Percentiles rank a stretch among this genome's conserved stretches.
These are phyloP conservation scores for Monomorium pharaonis DNA, from an alignment of 1,140 invertebrate species.

Conservation along the genomic window DNA sequence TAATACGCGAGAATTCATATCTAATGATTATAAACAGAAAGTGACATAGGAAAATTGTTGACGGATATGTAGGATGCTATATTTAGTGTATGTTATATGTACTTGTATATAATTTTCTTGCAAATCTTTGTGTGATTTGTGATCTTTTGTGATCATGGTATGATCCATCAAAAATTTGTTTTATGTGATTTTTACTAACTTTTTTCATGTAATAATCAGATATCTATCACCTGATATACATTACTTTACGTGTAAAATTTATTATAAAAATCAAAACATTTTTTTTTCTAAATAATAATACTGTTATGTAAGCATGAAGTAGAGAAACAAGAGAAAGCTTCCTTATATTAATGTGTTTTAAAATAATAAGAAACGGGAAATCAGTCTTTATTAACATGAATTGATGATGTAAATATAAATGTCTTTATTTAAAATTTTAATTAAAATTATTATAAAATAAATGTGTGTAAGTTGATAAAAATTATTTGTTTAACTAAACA, in stretches of 20 bases:
- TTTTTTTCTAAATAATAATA: neutral
- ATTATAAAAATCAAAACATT: neutral
- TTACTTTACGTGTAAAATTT: conserved; percentile 22
- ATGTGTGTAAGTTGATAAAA: neutral
- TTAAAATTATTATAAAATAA: neutral
- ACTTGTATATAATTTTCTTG: neutral
- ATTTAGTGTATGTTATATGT: neutral
- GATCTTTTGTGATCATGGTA: neutral
- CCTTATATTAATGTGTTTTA: neutral
- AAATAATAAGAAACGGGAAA: conserved; percentile 30
- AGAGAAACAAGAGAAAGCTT: conserved; percentile 21
- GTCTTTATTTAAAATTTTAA: neutral
- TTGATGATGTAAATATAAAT: neutral
- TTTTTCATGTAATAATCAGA: neutral
- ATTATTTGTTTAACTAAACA: neutral
- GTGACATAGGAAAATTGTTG: neutral
- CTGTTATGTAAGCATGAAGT: conserved; percentile 37
- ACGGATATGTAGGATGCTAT: neutral
- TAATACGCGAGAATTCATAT: neutral
- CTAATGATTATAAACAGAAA: conserved; percentile 11
- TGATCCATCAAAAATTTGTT: conserved; percentile 1
- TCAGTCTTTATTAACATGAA: neutral
- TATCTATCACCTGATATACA: neutral
- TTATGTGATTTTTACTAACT: neutral
- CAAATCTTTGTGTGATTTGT: neutral